phyloP scores from a whole-genome alignment of 2,888 invertebrate genomes.

The Limenitis camilla region DNA sequence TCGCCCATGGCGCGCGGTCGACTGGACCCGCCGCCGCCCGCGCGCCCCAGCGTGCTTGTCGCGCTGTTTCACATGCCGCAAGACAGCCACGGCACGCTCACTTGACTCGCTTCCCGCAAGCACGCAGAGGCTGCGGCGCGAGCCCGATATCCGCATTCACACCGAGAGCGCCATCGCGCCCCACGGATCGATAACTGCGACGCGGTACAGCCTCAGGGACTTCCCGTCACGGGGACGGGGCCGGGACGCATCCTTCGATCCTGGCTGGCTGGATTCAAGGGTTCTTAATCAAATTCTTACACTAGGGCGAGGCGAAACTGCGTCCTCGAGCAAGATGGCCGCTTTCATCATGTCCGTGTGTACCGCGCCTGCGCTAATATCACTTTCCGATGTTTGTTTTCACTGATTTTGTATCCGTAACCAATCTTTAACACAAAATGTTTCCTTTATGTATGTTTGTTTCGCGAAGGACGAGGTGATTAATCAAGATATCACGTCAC shows the following conservation, averaged over 20 bases:
- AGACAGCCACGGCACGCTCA: constrained; percentile 57
- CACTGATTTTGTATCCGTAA: constrained; percentile 43
- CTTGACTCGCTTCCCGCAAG: constrained; percentile 50
- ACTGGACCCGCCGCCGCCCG: constrained; percentile 68
- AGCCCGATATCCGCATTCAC: constrained; percentile 71
- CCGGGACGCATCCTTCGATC: constrained; percentile 51
- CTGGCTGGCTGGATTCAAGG: constrained; percentile 36
- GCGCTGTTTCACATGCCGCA: constrained; percentile 67
- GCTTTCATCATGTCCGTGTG: constrained; percentile 64
- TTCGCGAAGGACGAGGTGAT: constrained; percentile 13
- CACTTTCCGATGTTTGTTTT: constrained; percentile 67
- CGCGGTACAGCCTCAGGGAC: constrained; percentile 63
- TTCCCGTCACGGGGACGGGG: constrained; percentile 51
- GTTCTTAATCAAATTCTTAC: constrained; percentile 50
- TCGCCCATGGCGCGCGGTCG: constrained; percentile 72
- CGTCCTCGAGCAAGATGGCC: constrained; percentile 71
- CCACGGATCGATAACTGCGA: constrained; percentile 65
- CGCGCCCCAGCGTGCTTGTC: constrained; percentile 56
- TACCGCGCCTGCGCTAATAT: constrained; percentile 65
- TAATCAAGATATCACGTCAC: constrained; percentile 27
- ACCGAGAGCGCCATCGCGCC: constrained; percentile 65
- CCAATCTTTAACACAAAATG: constrained; percentile 34
- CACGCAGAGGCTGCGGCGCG: constrained; percentile 55
- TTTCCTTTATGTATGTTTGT: constrained; percentile 20
- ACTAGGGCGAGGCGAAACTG: constrained; percentile 71